These are phyloP conservation scores for Nephrotoma flavescens DNA, from an alignment of 2,888 invertebrate species.

Conservation along the genomic window DNA sequence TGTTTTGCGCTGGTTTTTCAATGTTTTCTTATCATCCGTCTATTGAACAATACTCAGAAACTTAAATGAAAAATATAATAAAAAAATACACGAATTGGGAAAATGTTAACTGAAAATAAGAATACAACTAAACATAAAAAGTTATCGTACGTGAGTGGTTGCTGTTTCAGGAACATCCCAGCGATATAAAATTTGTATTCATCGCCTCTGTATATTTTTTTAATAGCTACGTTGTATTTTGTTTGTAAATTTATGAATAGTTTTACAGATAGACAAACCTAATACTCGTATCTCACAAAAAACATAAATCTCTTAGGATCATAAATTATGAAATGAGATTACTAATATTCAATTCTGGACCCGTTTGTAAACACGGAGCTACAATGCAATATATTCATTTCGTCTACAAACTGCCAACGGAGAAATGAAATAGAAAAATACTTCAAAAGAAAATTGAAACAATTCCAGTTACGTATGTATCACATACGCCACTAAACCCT, in stretches of 20 bases:
- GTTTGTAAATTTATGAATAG: not conserved
- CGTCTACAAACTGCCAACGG: not conserved
- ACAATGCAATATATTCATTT: not conserved
- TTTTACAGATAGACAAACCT: not conserved
- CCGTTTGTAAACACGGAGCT: not conserved
- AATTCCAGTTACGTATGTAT: not conserved
- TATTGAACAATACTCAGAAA: not conserved
- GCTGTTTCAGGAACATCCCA: not conserved
- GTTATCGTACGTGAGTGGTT: not conserved
- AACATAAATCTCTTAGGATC: not conserved
- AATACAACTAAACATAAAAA: not conserved
- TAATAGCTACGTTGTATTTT: not conserved
- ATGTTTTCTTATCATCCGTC: not conserved
- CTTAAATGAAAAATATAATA: not conserved
- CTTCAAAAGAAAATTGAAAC: not conserved
- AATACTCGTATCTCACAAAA: not conserved
- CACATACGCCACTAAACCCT: not conserved
- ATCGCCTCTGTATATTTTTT: not conserved
- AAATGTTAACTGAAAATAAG: not conserved
- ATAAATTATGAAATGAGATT: not conserved
- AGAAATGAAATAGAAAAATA: not conserved
- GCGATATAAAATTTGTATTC: not conserved
- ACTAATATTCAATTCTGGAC: not conserved
- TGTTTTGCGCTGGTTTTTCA: not conserved
- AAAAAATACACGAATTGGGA: not conserved